Percentiles rank a stretch among this genome's conserved stretches.
These are phyloP conservation scores for Perizoma flavofasciatum DNA, from an alignment of 2,888 invertebrate species.

Conservation along the genomic window DNA sequence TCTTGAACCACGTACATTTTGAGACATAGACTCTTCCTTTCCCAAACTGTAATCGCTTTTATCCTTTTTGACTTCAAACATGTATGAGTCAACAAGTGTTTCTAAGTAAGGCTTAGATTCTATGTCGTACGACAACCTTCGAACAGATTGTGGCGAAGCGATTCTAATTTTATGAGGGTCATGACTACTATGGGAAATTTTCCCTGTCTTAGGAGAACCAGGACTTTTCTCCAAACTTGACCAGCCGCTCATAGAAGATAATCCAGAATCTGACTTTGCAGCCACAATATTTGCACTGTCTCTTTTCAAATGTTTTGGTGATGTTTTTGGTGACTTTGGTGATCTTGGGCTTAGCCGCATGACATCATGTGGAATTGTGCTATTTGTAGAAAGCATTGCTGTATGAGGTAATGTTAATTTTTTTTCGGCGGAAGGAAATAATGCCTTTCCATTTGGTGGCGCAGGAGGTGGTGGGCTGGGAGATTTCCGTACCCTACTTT, in stretches of 20 bases:
- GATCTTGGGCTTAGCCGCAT: slow-evolving; percentile 87
- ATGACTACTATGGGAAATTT: slow-evolving; percentile 65
- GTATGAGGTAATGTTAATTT: slow-evolving; percentile 58
- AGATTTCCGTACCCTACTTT: slow-evolving; percentile 77
- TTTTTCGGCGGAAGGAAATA: slow-evolving; percentile 75
- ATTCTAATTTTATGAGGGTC: slow-evolving; percentile 73
- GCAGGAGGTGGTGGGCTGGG: slow-evolving; percentile 93
- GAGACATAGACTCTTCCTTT: slow-evolving; percentile 55
- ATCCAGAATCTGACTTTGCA: slow-evolving; percentile 93
- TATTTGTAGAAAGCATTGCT: slow-evolving; percentile 64
- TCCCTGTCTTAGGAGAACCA: slow-evolving; percentile 88
- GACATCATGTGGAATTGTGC: slow-evolving; percentile 63
- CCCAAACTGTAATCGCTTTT: slow-evolving; percentile 65
- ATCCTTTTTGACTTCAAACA: slow-evolving; percentile 60
- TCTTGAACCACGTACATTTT: slow-evolving; percentile 59
- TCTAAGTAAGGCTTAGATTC: slow-evolving; percentile 80
- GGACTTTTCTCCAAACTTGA: slow-evolving; percentile 94
- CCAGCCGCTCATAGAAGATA: slow-evolving; percentile 95
- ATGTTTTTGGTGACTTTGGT: slow-evolving; percentile 88
- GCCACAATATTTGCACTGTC: slow-evolving; percentile 86
- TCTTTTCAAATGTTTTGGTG: slow-evolving; percentile 87
- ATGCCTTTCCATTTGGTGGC: slow-evolving; percentile 85
- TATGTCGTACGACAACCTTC: slow-evolving; percentile 68
- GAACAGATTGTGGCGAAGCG: slow-evolving; percentile 68
- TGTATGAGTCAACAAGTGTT: slow-evolving; percentile 82